These are phyloP conservation scores for Meghimatium bilineatum DNA, from an alignment of 2,888 invertebrate species.

Conservation along the genomic window DNA sequence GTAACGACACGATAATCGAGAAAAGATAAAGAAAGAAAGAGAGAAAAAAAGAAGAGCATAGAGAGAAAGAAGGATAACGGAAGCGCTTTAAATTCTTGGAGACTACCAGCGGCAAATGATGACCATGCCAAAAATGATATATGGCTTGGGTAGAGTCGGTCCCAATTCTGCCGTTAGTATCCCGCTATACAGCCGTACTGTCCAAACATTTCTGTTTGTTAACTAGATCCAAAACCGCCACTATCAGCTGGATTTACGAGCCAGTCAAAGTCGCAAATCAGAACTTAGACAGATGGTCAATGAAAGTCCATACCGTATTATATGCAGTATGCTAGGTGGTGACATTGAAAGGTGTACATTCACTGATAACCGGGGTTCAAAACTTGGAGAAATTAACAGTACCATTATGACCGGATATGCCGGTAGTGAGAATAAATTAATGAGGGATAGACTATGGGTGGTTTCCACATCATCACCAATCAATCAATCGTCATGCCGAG, in stretches of 20 bases:
- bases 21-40: neutral
- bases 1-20: neutral
- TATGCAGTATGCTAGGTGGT: too few species aligned
- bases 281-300: conserved; percentile 11
- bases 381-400: too few species aligned
- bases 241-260: conserved; percentile 38
- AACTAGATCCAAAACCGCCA: conserved; percentile 9
- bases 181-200: conserved; percentile 19
- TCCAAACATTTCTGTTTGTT: conserved; percentile 30
- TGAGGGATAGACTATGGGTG: too few species aligned
- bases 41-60: neutral
- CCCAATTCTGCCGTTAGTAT: neutral
- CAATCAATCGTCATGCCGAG: too few species aligned
- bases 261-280: conserved; percentile 30
- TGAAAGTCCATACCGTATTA: conserved; percentile 23
- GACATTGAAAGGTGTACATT: too few species aligned
- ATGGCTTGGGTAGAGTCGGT: neutral
- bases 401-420: too few species aligned
- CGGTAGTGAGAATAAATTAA: too few species aligned
- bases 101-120: neutral
- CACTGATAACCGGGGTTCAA: too few species aligned
- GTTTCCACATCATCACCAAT: too few species aligned
- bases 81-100: neutral
- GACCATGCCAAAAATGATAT: neutral
- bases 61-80: neutral